These are phyloP conservation scores for Dusona sp. DNA, from an alignment of 2,888 invertebrate species.

Conservation along the genomic window DNA sequence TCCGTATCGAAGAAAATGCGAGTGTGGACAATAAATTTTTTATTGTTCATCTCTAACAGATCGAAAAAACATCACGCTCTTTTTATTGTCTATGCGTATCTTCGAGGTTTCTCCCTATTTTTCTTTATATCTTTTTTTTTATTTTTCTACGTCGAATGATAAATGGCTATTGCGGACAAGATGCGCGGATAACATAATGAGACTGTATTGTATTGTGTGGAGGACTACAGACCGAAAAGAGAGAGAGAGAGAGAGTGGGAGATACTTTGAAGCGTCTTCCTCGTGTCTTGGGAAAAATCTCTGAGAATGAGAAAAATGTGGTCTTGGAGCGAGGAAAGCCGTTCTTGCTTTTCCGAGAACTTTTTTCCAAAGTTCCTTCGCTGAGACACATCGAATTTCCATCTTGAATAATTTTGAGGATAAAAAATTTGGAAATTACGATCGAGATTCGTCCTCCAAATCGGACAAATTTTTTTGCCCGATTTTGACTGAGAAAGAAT, in stretches of 20 bases:
- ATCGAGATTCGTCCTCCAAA: background rate
- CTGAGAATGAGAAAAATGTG: constrained; percentile 59
- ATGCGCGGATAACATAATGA: constrained; percentile 83
- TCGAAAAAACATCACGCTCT: background rate
- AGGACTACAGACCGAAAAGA: constrained; percentile 61
- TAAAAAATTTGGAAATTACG: background rate
- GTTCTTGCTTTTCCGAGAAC: constrained; percentile 44
- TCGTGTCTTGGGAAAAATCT: constrained; percentile 55
- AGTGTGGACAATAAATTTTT: background rate
- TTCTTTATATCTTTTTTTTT: constrained; percentile 3
- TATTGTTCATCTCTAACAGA: background rate
- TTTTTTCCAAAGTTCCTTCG: constrained; percentile 1
- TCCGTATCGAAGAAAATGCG: background rate
- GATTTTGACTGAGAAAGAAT: background rate
- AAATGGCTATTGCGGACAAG: constrained; percentile 79
- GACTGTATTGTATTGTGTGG: constrained; percentile 78
- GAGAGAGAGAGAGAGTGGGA: constrained; percentile 37
- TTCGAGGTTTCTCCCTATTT: constrained; percentile 2
- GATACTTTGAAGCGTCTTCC: constrained; percentile 56
- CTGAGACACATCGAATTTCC: constrained; percentile 10
- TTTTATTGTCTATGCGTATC: background rate
- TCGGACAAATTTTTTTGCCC: background rate
- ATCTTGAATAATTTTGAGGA: background rate
- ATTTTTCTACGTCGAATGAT: constrained; percentile 77
- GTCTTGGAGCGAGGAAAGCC: background rate